Conservation (phyloP, 2,888 invertebrate species). For the Chymomyza amoena region DNA sequence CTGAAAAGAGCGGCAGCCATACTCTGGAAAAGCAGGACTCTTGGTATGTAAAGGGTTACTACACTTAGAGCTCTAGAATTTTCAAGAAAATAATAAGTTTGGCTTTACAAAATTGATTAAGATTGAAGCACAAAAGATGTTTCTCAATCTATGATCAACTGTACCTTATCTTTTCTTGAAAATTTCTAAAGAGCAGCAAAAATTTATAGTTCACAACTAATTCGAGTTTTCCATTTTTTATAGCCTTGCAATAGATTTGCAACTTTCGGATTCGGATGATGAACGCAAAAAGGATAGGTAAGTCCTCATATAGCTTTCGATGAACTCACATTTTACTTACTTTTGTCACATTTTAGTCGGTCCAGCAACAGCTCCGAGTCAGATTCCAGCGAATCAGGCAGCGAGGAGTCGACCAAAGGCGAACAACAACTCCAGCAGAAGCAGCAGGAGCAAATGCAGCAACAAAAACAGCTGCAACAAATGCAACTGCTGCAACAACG, state of each 20-base stretch:
- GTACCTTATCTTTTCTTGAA: not conserved
- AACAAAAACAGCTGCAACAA: constrained; percentile 28
- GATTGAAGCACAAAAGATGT: too few species aligned
- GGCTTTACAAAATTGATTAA: too few species aligned
- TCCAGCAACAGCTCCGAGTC: constrained; percentile 80
- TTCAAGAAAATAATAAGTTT: not conserved
- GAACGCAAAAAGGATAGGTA: constrained; percentile 80
- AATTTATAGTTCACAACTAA: not conserved
- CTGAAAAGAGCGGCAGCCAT: constrained; percentile 54
- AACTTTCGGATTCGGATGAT: constrained; percentile 89
- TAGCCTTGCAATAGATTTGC: constrained; percentile 83
- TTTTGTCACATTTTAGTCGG: constrained; percentile 32
- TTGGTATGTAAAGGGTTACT: constrained; percentile 58
- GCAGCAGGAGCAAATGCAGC: constrained; percentile 33
- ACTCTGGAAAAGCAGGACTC: constrained; percentile 74
- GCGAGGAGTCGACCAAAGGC: constrained; percentile 75
- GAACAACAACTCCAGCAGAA: constrained; percentile 56
- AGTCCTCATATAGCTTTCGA: constrained; percentile 14
- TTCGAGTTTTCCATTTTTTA: not conserved
- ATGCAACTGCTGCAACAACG: constrained; percentile 40
- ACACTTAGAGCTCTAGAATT: not conserved
- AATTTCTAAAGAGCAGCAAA: too few species aligned
- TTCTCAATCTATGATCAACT: too few species aligned
- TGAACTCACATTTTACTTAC: not conserved
- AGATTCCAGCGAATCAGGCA: constrained; percentile 77